A percentile compares a stretch with the other conserved stretches of the same genome.
Conservation (phyloP, 1,140 invertebrate species). For the Drosophila ironensis region DNA sequence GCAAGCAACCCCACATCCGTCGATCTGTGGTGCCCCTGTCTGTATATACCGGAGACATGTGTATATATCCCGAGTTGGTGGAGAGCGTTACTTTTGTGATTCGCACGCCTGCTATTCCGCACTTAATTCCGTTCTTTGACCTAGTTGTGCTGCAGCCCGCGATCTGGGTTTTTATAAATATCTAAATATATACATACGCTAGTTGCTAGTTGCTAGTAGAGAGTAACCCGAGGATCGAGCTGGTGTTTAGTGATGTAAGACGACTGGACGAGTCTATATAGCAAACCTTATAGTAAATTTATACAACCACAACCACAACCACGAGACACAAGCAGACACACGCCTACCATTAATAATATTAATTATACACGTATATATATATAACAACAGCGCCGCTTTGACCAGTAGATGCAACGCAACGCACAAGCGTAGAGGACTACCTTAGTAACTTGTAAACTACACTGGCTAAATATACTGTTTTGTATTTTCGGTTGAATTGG, state of each 20-base stretch:
- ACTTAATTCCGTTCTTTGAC: conserved; percentile 21
- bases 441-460: conserved; percentile 34
- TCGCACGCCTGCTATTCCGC: conserved; percentile 18
- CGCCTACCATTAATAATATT: no score
- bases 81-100: conserved; percentile 1
- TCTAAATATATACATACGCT: no score
- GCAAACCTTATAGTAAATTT: conserved; percentile 60
- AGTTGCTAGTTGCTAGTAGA: no score
- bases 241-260: conserved; percentile 59
- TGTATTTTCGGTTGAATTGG: conserved; percentile 53
- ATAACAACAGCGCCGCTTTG: no score
- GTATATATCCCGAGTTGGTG: conserved; percentile 31
- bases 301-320: conserved; percentile 15
- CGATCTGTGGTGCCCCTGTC: background rate
- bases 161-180: conserved; percentile 15
- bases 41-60: conserved; percentile 35
- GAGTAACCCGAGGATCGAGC: conserved; percentile 8
- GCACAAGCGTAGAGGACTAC: no score
- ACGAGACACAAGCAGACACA: conserved; percentile 25
- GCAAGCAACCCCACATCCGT: no score
- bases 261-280: conserved; percentile 25
- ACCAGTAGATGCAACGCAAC: no score
- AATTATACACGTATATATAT: no score
- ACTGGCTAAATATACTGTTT: conserved; percentile 27
- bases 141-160: background rate